Conservation (phyloP, 2,797 vertebrate genomes). For the Diplodus puntazzo region DNA sequence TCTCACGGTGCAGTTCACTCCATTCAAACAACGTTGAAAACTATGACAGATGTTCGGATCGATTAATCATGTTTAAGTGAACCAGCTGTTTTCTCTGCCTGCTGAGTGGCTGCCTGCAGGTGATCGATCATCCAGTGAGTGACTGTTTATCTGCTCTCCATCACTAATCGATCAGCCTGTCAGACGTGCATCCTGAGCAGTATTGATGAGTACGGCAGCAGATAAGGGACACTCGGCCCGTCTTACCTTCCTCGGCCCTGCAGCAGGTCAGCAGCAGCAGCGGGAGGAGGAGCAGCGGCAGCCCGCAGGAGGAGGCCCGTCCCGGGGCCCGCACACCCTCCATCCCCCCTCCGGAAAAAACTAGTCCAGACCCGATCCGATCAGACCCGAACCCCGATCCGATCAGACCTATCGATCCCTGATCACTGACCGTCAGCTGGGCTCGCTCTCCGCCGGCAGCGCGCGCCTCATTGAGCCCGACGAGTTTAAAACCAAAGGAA, state of each 20-base stretch:
- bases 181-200: no score
- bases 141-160: no score
- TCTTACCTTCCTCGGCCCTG: conserved; percentile 65
- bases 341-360: conserved; percentile 13
- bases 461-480: conserved; percentile 55
- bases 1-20: no score
- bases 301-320: conserved; percentile 39
- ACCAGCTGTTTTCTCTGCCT: no score
- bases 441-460: conserved; percentile 27
- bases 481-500: neutral
- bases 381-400: neutral
- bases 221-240: neutral
- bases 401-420: conserved; percentile 35
- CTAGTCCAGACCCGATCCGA: neutral
- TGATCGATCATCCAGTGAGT: no score
- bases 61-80: no score
- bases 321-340: conserved; percentile 18
- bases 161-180: no score
- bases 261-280: conserved; percentile 57
- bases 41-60: no score
- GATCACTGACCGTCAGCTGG: conserved; percentile 59
- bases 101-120: no score
- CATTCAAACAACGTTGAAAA: no score
- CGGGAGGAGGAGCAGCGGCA: conserved; percentile 48
- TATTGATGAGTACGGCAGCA: no score